A percentile compares a stretch with the other conserved stretches of the same genome.
These are phyloP conservation scores for Neofelis nebulosa DNA, from an alignment of 2,113 vertebrate species.

Conservation along the genomic window DNA sequence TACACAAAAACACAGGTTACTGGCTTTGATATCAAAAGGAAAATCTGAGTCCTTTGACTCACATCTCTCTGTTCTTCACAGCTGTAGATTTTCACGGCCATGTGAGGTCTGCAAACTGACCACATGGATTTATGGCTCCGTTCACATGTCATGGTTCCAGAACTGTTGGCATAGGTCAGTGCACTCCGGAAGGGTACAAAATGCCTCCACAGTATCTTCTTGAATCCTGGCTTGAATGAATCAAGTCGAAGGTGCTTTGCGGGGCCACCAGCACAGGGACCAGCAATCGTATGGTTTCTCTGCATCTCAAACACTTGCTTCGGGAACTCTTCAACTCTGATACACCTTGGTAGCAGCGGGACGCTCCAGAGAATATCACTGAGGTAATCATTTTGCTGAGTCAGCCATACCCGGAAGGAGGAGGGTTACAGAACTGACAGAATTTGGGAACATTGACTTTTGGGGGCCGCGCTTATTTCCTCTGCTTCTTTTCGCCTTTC, in stretches of 20 bases:
- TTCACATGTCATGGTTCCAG: not conserved
- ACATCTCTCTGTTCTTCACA: not conserved
- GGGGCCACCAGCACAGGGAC: accelerated
- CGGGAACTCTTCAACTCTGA: not conserved
- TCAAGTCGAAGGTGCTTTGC: not conserved
- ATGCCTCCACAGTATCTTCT: not conserved
- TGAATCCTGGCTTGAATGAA: too few species aligned
- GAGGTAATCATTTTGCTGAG: accelerated
- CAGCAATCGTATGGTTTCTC: not conserved
- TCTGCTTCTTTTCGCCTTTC: not conserved
- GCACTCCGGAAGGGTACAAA: accelerated
- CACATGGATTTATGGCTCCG: not conserved
- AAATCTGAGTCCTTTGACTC: not conserved
- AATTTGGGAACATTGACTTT: accelerated
- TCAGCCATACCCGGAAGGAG: accelerated
- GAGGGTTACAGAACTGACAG: not conserved
- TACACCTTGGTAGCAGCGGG: not conserved
- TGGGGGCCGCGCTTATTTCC: accelerated
- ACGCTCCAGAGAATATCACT: too few species aligned
- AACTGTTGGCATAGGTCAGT: accelerated
- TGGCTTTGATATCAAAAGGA: not conserved
- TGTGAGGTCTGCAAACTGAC: not conserved
- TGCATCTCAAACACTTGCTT: accelerated
- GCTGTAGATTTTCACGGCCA: not conserved
- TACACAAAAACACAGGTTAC: not conserved